Evolutionary conservation across 2,888 invertebrate species (phyloP).

Genomic region (Parnassius mnemosyne): DNA sequence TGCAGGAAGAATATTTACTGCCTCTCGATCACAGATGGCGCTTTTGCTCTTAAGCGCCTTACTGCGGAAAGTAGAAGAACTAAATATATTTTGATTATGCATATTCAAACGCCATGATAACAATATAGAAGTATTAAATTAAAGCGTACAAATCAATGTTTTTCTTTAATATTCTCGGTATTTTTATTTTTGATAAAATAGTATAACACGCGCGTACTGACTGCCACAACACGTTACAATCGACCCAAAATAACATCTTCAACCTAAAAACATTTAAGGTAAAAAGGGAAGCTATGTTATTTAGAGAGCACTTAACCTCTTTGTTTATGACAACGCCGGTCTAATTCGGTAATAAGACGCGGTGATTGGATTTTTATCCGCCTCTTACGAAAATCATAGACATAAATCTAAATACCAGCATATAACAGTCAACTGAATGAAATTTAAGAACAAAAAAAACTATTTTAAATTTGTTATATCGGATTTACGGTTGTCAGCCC

Average conservation of each 20-base stretch:
- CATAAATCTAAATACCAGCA: neutral
- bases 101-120: neutral
- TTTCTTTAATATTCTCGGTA: too few species aligned
- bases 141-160: too few species aligned
- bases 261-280: slow-evolving; percentile 40
- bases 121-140: too few species aligned
- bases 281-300: slow-evolving; percentile 50
- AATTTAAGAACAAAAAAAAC: too few species aligned
- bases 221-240: slow-evolving; percentile 19
- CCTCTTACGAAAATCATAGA: slow-evolving; percentile 26
- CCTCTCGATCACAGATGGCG: slow-evolving; percentile 59
- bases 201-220: slow-evolving; percentile 6
- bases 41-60: slow-evolving; percentile 9
- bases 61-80: slow-evolving; percentile 12
- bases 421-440: too few species aligned
- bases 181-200: neutral
- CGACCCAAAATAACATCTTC: slow-evolving; percentile 43
- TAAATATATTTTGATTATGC: neutral
- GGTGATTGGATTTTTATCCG: slow-evolving; percentile 33
- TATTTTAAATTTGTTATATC: too few species aligned
- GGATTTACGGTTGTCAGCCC: too few species aligned
- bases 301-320: slow-evolving; percentile 61
- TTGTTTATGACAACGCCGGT: slow-evolving; percentile 57
- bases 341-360: slow-evolving; percentile 51
- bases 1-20: slow-evolving; percentile 18